Evolutionary conservation across 1,140 invertebrate species (phyloP).

Genomic region (Drosophila bifasciata): DNA sequence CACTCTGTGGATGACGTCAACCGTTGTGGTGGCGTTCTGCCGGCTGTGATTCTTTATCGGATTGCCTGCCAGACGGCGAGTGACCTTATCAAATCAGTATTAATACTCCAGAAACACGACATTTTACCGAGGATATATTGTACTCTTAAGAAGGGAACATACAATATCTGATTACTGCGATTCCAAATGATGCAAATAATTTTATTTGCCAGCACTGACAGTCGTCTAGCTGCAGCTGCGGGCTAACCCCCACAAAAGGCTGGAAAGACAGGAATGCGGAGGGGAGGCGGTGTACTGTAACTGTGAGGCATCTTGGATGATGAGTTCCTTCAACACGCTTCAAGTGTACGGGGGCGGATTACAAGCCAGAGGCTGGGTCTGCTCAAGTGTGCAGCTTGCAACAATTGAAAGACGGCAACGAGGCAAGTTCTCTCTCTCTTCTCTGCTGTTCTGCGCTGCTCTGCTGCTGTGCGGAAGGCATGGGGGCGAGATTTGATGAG

Average conservation of each 20-base stretch:
- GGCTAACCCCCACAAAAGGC: background rate
- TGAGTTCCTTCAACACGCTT: conserved; percentile 50
- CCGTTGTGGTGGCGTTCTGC: conserved; percentile 11
- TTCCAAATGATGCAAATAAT: conserved; percentile 39
- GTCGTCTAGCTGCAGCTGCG: conserved; percentile 20
- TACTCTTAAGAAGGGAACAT: no score
- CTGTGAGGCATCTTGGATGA: conserved; percentile 40
- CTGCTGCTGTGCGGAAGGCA: conserved; percentile 1
- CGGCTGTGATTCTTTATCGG: conserved; percentile 52
- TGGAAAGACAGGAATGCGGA: background rate
- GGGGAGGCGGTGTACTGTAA: conserved; percentile 12
- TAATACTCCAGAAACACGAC: conserved; percentile 24
- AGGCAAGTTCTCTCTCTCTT: conserved; percentile 37
- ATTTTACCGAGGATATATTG: no score
- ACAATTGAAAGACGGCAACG: conserved; percentile 59
- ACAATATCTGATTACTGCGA: conserved; percentile 33
- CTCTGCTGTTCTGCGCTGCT: background rate
- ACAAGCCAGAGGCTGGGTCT: conserved; percentile 1
- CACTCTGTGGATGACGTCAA: conserved; percentile 17
- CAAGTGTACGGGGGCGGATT: conserved; percentile 36
- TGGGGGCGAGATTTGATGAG: conserved; percentile 67
- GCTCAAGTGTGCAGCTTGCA: conserved; percentile 61
- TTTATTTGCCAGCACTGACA: conserved; percentile 66
- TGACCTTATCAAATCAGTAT: conserved; percentile 27
- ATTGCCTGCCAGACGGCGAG: conserved; percentile 50